Evolutionary conservation across 2,113 vertebrate genomes (phyloP).

Genomic region (Meleagris gallopavo): DNA sequence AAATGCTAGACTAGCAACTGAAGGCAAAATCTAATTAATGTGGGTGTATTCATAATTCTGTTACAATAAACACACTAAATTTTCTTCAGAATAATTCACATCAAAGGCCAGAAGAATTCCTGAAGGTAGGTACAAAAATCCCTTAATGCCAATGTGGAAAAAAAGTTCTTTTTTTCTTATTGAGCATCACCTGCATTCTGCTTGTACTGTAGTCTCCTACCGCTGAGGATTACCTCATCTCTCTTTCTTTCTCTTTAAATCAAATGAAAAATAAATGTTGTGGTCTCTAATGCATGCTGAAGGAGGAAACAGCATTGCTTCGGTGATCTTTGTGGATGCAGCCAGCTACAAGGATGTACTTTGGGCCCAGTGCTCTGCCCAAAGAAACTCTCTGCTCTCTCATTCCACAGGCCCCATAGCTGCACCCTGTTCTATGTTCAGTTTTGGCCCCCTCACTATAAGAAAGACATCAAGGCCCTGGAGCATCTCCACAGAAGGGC

Average conservation of each 20-base stretch:
- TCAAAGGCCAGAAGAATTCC: background rate
- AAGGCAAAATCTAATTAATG: background rate
- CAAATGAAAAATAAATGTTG: background rate
- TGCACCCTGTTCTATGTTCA: too few species aligned
- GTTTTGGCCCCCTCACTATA: too few species aligned
- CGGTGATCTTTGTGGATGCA: background rate
- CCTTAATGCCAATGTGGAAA: background rate
- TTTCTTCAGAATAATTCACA: background rate
- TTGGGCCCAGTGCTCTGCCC: background rate
- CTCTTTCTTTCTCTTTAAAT: constrained; percentile 7
- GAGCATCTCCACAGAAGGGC: too few species aligned
- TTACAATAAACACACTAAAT: background rate
- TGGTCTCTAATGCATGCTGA: background rate
- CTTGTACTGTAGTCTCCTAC: background rate
- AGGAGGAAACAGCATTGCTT: background rate
- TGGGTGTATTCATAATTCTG: background rate
- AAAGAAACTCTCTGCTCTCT: background rate
- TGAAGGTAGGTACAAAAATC: background rate
- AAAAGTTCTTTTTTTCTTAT: background rate
- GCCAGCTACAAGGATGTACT: background rate
- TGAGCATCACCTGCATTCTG: background rate
- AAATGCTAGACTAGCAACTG: background rate
- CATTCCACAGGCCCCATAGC: background rate
- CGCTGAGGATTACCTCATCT: background rate
- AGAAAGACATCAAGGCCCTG: too few species aligned